Base-by-base conservation (phyloP, 2,888 invertebrate genomes). In the Coelopa pilipes region DNA sequence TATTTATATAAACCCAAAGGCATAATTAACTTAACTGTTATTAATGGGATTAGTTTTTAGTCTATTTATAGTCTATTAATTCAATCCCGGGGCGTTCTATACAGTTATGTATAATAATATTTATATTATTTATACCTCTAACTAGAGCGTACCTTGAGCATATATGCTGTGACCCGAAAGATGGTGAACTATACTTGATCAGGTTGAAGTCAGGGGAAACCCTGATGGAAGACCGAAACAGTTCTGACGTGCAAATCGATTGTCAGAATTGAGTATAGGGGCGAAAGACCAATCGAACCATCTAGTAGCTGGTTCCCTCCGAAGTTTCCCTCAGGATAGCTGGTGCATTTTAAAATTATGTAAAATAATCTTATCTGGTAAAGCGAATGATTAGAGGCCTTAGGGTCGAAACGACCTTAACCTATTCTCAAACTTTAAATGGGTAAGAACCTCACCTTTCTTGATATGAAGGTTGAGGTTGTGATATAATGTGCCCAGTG, bases 241-340 rank as follows among this genome's bases (percentile, higher is more conserved):
- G 89, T 91, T 91, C 91, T 92, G 92, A 92, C 91, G 91, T 91
- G 92, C 92, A 92, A 92, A 92, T 92, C 92, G 92, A 92, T 92
- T 91, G 90, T 92, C 90, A 88, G 90, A 92, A 90, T 90, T 92
- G 91, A 90, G 91, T 91, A 91, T 92, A 92, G 91, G 90, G 91
- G 90, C 89, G 89, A 90, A 90, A 90, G 90, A 79, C 77, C 76
- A 92, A 92, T 92, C 91, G 91, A 92, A 92, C 92, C 91, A 91
- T 92, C 91, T 92, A 91, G 91, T 92, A 92, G 91, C 92, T 92
- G 91, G 92, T 92, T 91, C 91, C 91, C 89, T 90, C 91, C 90
- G 91, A 92, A 92, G 91, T 92, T 91, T 92, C 91, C 90, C 91
- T 92, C 91, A 91, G 91, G 91, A 91, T 91, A 92, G 91, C 91